Evolutionary conservation across 1,140 invertebrate species (phyloP), one percentile per base, ranked within the genome.

Genomic region (Pachypeltis micranthus): DNA sequence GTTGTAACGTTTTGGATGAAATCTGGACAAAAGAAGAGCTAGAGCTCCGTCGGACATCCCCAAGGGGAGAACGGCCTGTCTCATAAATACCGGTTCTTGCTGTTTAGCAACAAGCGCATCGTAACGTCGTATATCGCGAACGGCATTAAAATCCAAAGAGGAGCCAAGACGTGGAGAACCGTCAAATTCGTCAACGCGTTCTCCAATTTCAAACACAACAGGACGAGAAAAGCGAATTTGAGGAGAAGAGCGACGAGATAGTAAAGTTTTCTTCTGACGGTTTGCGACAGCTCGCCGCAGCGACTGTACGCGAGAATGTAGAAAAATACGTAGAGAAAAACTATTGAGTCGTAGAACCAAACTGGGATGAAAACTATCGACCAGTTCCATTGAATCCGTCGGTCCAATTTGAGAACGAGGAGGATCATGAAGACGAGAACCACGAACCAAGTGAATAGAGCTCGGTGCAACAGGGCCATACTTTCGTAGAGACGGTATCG

Each of bases 311-410:
- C 85, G 62, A 91, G 83, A 75, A 93, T 87, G 69, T 90, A 85
- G 69, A 93, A 89, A 44, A 88, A 74, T 16, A 92, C 85, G 69
- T 91, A 91, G 63, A 90, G 85, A 2, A 93, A 73, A 61, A 94
- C 76, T 65, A 91, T 88, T 57, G 81, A 81, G 71, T 95, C 90
- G 71, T 91, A 93, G 25, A 93, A 77, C 90, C 90, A 95, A 78
- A 96, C 83, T 3, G 92, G 92, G 54, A 91, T 87, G 66, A 94
- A 94, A 27, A 94, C 89, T 28, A 94, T 85, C 71, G 93, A 93
- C 90, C 90, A 96, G 73, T 92, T 93, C 91, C 91, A 94, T 72
- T 86, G 83, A 26, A 88, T 92, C 74, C 86, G 82, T 19, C 84
- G 82, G 74, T 94, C 91, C 47, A 94, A 76, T 64, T 87, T 80